Evolutionary conservation across 2,888 invertebrate genomes (phyloP).

Genomic region (Hipparchia sbordonii): DNA sequence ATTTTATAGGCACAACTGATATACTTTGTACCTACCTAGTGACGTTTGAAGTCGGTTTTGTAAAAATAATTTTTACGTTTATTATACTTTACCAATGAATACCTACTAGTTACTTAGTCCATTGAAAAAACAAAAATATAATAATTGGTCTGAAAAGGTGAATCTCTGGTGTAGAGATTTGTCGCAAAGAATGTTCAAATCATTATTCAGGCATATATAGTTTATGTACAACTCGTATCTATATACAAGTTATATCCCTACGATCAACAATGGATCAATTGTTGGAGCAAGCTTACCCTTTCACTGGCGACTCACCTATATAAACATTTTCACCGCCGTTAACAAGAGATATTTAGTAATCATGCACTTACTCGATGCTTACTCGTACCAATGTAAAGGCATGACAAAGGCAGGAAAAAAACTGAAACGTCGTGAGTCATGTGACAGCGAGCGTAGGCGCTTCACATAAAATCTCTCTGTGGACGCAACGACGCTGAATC

Average conservation of each 20-base stretch:
- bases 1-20: too few relatives aligned
- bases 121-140: too few relatives aligned
- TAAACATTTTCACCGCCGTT: not conserved
- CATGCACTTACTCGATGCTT: not conserved
- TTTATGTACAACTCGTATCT: not conserved
- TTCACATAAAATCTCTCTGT: conserved; percentile 80
- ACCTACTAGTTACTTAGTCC: too few relatives aligned
- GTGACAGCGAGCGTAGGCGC: conserved; percentile 74
- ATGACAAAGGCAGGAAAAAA: conserved; percentile 22
- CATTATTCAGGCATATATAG: not conserved
- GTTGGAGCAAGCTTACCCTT: too few relatives aligned
- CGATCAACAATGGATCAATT: too few relatives aligned
- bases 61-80: too few relatives aligned
- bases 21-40: too few relatives aligned
- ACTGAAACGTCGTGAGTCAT: conserved; percentile 62
- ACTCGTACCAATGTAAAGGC: conserved; percentile 4
- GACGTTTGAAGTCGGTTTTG: too few relatives aligned
- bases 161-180: not conserved
- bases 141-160: too few relatives aligned
- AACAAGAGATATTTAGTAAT: not conserved
- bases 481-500: conserved; percentile 77
- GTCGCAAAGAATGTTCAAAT: not conserved
- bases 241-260: not conserved
- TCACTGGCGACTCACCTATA: not conserved
- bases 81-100: too few relatives aligned